Base-by-base conservation (phyloP, 2,888 invertebrate genomes). In the Allygus modestus region DNA sequence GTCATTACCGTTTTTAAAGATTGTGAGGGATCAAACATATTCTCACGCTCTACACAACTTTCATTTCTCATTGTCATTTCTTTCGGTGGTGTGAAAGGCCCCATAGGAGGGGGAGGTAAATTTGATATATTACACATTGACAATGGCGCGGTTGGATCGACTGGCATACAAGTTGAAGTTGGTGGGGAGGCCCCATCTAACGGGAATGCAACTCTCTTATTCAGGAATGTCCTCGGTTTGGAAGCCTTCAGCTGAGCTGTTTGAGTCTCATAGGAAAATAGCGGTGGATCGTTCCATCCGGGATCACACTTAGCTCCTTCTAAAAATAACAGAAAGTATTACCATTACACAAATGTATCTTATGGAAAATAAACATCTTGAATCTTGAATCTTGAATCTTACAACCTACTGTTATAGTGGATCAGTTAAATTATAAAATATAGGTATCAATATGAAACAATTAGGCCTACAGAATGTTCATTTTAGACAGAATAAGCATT, bases 261-360 rank as follows among this genome's bases (percentile, higher is more conserved):
- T 43, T 86, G 84, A 37, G 87, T 87, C 79, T 90, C 92, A 87
- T 92, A 93, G 0, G 92, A 90, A 83, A 92, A 90, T 85, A 91
- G 91, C 0, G 93, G 93, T 5, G 93, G 93, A 87, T 93, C 93
- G 87, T 93, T 93, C 93, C 93, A 93, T 9, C 93, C 93, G 51
- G 92, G 92, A 88, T 92, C 92, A 79, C 83, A 73, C 7, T 28
- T 31, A 31, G 65, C 65, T 28, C 65, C 65, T 28, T 58, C 58
- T 58, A n/a, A 58, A 58, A 58, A 58, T 46, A n/a, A n/a, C n/a
- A n/a, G n/a, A n/a, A n/a, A n/a, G n/a, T n/a, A n/a, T n/a, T n/a
- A n/a, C n/a, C n/a, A n/a, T n/a, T n/a, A n/a, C n/a, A n/a, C n/a
- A n/a, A n/a, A n/a, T n/a, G n/a, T n/a, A n/a, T n/a, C n/a, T n/a